These are phyloP conservation scores for Trachythela sp. DNA, from an alignment of 64 coral and sea anemone genomes.

Conservation along the genomic window DNA sequence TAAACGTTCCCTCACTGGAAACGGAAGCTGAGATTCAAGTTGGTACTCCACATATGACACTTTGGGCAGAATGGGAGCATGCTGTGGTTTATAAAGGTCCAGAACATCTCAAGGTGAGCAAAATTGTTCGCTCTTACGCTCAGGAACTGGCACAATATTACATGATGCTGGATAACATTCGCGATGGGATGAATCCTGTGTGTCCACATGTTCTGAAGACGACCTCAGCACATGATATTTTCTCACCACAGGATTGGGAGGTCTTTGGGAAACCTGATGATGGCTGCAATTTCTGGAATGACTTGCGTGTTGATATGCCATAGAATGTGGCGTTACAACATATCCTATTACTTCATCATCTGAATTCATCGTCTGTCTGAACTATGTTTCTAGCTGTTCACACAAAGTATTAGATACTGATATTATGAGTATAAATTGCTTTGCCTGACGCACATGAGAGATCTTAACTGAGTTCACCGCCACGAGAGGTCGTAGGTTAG, in stretches of 20 bases:
- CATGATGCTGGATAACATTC: slow-evolving; percentile 40
- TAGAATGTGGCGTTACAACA: too few species aligned
- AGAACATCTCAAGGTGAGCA: not conserved
- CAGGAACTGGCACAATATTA: slow-evolving; percentile 34
- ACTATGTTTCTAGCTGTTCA: too few species aligned
- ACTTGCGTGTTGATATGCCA: slow-evolving; percentile 22
- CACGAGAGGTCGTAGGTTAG: too few species aligned
- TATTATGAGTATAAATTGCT: too few species aligned
- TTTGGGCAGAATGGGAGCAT: slow-evolving; percentile 46
- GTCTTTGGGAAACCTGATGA: not conserved
- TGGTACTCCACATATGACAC: slow-evolving; percentile 45
- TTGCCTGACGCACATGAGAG: too few species aligned
- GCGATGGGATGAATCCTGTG: not conserved
- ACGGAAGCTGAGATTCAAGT: slow-evolving; percentile 32
- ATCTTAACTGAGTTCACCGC: too few species aligned
- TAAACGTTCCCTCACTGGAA: not conserved
- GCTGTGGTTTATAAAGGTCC: slow-evolving; percentile 37
- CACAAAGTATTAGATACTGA: too few species aligned
- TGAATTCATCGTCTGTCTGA: too few species aligned
- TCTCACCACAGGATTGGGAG: not conserved
- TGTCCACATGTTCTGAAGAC: not conserved
- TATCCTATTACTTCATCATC: too few species aligned
- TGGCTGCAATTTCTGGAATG: slow-evolving; percentile 31
- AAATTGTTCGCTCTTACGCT: not conserved
- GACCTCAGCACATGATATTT: not conserved